Conservation (phyloP, 2,797 vertebrate genomes). For the Meriones psammophilus region DNA sequence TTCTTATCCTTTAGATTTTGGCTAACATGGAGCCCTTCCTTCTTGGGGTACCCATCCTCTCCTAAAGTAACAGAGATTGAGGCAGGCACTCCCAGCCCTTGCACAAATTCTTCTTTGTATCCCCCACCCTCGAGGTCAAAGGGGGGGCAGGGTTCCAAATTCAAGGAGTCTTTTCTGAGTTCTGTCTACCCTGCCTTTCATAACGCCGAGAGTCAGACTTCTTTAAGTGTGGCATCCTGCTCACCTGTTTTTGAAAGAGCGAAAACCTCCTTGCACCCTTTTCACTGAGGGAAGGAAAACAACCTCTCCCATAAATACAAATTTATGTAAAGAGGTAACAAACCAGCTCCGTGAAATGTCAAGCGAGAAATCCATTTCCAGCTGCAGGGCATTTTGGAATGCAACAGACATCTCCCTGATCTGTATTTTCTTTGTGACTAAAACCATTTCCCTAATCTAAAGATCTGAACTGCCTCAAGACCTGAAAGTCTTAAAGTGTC, state of each 20-base stretch:
- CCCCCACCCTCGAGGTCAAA: background rate
- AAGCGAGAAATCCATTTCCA: background rate
- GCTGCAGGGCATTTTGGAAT: background rate
- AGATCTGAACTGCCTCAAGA: background rate
- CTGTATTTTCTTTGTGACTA: background rate
- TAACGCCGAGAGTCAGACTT: background rate
- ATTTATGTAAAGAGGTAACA: background rate
- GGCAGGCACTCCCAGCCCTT: background rate
- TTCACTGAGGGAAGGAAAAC: background rate
- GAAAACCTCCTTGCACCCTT: background rate
- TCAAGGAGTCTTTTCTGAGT: background rate
- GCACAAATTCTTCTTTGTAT: background rate
- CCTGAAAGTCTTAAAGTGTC: background rate
- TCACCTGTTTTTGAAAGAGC: background rate
- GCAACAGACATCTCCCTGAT: background rate
- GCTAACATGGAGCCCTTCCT: background rate
- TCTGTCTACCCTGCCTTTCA: rapidly evolving
- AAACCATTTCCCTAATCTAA: background rate
- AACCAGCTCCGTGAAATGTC: background rate
- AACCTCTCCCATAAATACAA: background rate
- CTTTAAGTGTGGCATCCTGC: background rate
- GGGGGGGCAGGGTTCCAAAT: background rate
- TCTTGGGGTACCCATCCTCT: too few species aligned
- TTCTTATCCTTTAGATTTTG: background rate
- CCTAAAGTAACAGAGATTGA: background rate